Evolutionary conservation across 2,797 vertebrate genomes (phyloP), one percentile per base, ranked within the genome.

Genomic region (Ctenopoma kingsleyae): DNA sequence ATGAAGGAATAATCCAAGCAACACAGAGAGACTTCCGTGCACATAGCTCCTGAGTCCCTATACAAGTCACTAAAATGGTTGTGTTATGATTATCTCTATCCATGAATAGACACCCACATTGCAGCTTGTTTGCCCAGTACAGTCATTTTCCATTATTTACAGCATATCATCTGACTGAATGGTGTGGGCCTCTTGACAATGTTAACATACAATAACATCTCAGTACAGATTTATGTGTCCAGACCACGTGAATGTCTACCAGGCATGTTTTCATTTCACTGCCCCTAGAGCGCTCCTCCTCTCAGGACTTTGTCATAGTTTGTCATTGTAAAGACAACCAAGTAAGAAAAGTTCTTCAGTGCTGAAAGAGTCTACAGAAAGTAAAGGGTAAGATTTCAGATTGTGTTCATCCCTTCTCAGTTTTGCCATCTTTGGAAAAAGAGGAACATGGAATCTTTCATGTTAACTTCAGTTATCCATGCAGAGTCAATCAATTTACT

Each of bases 131-230:
- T 27, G 17, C 50, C 54, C 55, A 32, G 35, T 17, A 25, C 1
- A 12, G 35, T 41, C 1, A 50, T 66, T 66, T 56, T 23, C 55
- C n/a, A 56, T 55, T 66, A 50, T 51, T 70, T 48, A 23, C 55
- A 57, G 22, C 68, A 32, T 15, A 53, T 81, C 67, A 81, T 85
- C 64, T 71, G 79, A 83, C 52, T 68, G 11, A 6, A 50, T 27
- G 6, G 44, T 32, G 20, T 11, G 5, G 51, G 35, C 36, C 44
- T 59, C 55, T 59, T 51, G 6, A 67, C 68, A 58, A 23, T 27
- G 46, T 38, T 50, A 19, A 54, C 35, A 69, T 56, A n/a, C 43
- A 30, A 60, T 12, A 30, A 15, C 43, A 15, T 51, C 15, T 53
- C 1, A 52, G 12, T 25, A 22, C 20, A 49, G 7, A 16, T 41